Conservation (phyloP, 23 tunicate genomes). For the Oikopleura albicans region DNA sequence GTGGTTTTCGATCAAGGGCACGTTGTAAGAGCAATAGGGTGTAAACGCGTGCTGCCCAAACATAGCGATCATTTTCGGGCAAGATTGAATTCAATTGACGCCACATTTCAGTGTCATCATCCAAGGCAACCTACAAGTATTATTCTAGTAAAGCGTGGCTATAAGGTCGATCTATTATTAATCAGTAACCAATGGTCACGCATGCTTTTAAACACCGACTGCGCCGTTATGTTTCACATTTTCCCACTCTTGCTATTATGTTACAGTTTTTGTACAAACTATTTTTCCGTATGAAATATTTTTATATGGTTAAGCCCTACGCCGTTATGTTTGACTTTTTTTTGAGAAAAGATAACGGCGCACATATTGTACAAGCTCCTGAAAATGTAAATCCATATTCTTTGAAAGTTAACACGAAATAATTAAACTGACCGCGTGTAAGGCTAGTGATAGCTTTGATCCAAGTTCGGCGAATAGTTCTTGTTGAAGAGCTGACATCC, state of each 20-base stretch:
- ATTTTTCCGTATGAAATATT: no score
- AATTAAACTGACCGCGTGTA: neutral
- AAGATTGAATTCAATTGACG: neutral
- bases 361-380: no score
- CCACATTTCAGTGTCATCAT: neutral
- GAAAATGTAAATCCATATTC: no score
- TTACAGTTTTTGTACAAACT: no score
- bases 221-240: no score
- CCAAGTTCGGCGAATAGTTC: neutral
- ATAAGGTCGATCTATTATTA: no score
- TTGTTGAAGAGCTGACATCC: neutral
- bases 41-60: constrained; percentile 13
- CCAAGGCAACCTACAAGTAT: neutral
- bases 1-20: neutral
- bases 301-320: no score
- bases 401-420: neutral
- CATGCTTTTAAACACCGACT: no score
- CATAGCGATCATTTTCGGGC: neutral
- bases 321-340: no score
- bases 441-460: neutral
- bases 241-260: no score
- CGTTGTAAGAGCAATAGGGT: neutral
- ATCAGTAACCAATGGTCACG: no score
- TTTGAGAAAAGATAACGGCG: no score
- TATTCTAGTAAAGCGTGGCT: neutral